Evolutionary conservation across 2,888 invertebrate species (phyloP), one percentile per base, ranked within the genome.

Genomic region (Amiota mariae): DNA sequence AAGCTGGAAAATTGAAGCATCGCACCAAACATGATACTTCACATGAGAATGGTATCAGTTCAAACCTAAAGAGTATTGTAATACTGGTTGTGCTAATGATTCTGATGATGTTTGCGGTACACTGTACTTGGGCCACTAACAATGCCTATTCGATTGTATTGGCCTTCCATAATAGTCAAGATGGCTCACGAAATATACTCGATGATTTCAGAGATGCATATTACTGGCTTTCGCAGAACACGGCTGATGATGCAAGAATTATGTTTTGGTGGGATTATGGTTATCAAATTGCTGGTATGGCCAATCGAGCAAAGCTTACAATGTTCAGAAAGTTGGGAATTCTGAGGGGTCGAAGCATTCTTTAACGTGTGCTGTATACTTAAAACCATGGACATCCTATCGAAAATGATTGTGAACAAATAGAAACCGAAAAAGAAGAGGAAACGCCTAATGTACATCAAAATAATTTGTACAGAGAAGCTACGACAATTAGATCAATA

Each of bases 241-340:
- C 99, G 0, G 94, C 94, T 8, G 98, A 97, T 83, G 96, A 99
- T 88, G 97, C 99, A 0, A 93, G 97, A 76, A 94, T 99, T 18
- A 99, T 99, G 99, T 98, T 98, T 24, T 99, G 99, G 99, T 99
- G 98, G 98, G 98, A 98, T 91, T 97, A 97, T 87, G 98, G 98
- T 6, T 98, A 98, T 91, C 97, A 97, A 92, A 99, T 99, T 90
- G 99, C 99, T 0, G 99, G 99, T 70, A 99, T 99, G 99, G 99
- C 98, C 1, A 99, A 99, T 91, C 92, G 98, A 76, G 99, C 99
- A 8, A 99, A 99, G 0, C 91, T 99, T 75, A n/a, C n/a, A n/a
- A n/a, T n/a, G n/a, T n/a, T n/a, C n/a, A n/a, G n/a, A n/a, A n/a
- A n/a, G n/a, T n/a, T n/a, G n/a, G n/a, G n/a, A n/a, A n/a, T n/a